These are phyloP conservation scores for Rhea pennata DNA, from an alignment of 2,113 vertebrate genomes.

Conservation along the genomic window DNA sequence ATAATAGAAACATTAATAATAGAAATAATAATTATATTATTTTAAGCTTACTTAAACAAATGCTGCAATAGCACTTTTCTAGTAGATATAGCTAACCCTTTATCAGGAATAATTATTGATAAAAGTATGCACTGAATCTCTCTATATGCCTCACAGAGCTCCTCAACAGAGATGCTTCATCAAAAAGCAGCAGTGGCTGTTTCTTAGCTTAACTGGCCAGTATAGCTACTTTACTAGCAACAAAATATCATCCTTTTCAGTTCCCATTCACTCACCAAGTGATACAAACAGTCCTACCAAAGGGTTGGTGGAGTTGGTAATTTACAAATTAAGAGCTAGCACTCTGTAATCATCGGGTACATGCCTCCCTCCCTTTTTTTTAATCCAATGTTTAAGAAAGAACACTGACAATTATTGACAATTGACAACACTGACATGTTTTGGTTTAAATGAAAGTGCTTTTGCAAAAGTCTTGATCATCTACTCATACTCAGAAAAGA, in stretches of 20 bases:
- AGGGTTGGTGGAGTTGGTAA: not conserved
- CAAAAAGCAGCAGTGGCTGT: not conserved
- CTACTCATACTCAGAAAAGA: not conserved
- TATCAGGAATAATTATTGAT: not conserved
- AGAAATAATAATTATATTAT: no score
- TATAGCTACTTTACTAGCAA: not conserved
- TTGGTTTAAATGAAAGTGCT: not conserved
- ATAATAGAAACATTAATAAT: no score
- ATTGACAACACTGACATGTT: not conserved
- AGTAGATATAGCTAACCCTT: not conserved
- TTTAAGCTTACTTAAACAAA: not conserved
- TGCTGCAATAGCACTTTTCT: not conserved
- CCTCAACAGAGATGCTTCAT: not conserved
- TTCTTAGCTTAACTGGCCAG: not conserved
- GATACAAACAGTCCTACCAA: not conserved
- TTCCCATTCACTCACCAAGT: not conserved
- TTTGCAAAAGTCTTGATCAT: not conserved
- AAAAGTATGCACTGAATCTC: not conserved
- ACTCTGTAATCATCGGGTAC: not conserved
- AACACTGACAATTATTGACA: not conserved
- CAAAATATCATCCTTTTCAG: not conserved
- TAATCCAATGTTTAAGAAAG: not conserved
- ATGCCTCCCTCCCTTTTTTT: not conserved
- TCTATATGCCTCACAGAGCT: not conserved
- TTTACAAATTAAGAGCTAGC: not conserved